phyloP scores from a whole-genome alignment of 2,113 vertebrate species.

The Gnathonemus longibarbis region DNA sequence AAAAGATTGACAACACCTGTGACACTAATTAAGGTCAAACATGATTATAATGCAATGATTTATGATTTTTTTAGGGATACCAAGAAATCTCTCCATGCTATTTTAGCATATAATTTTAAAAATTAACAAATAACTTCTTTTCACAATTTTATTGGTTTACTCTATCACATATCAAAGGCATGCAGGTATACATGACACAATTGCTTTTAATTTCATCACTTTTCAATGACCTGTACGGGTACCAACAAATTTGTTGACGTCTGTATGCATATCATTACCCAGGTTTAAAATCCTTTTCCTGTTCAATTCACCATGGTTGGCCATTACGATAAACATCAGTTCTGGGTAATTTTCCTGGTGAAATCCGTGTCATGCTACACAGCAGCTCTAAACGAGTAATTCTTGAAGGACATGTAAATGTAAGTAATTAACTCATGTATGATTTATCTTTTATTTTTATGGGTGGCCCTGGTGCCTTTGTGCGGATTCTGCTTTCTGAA shows the following conservation, averaged over 20 bases:
- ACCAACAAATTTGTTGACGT: background rate
- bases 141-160: background rate
- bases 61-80: background rate
- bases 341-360: background rate
- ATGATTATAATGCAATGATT: background rate
- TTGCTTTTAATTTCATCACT: background rate
- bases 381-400: slow-evolving; percentile 18
- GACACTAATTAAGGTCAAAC: background rate
- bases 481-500: slow-evolving; percentile 63
- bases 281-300: background rate
- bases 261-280: background rate
- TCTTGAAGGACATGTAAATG: slow-evolving; percentile 9
- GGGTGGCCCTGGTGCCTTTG: slow-evolving; percentile 44
- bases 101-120: background rate
- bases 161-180: background rate
- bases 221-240: background rate
- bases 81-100: background rate
- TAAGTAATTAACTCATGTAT: slow-evolving; percentile 35
- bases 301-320: background rate
- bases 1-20: background rate
- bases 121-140: background rate
- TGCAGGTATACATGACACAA: background rate
- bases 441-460: slow-evolving; percentile 49
- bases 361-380: background rate
- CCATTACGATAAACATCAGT: background rate